Percentiles rank a stretch among this genome's conserved stretches.
Evolutionary conservation across 1,140 invertebrate species (phyloP).

Genomic region (Lamellibrachia luymesi): DNA sequence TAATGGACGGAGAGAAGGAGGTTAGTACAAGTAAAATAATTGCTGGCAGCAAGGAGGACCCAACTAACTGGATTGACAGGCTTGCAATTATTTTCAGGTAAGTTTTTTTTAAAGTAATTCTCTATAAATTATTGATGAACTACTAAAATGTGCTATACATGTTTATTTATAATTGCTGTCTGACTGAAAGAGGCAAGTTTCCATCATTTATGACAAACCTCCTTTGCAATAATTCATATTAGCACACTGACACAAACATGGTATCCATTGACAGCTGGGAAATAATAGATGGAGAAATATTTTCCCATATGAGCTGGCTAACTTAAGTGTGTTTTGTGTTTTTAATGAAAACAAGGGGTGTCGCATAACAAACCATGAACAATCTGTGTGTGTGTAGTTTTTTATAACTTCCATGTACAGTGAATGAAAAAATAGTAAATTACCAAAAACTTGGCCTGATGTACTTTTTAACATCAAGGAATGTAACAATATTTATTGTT

Average conservation of each 20-base stretch:
- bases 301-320: too few species aligned
- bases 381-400: too few species aligned
- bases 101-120: constrained; percentile 20
- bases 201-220: background rate
- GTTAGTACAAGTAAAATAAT: constrained; percentile 14
- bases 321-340: too few species aligned
- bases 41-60: constrained; percentile 68
- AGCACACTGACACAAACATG: background rate
- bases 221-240: too few species aligned
- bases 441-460: too few species aligned
- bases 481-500: too few species aligned
- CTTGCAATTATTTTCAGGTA: constrained; percentile 79
- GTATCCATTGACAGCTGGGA: background rate
- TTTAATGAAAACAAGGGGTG: too few species aligned
- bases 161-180: background rate
- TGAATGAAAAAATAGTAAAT: too few species aligned
- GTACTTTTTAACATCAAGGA: too few species aligned
- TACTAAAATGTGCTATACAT: background rate
- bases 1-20: constrained; percentile 34
- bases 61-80: constrained; percentile 89
- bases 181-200: background rate
- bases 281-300: background rate
- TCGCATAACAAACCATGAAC: too few species aligned
- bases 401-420: too few species aligned
- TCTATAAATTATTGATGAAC: background rate